These are phyloP conservation scores for Strix aluco DNA, from an alignment of 2,113 vertebrate species.

Conservation along the genomic window DNA sequence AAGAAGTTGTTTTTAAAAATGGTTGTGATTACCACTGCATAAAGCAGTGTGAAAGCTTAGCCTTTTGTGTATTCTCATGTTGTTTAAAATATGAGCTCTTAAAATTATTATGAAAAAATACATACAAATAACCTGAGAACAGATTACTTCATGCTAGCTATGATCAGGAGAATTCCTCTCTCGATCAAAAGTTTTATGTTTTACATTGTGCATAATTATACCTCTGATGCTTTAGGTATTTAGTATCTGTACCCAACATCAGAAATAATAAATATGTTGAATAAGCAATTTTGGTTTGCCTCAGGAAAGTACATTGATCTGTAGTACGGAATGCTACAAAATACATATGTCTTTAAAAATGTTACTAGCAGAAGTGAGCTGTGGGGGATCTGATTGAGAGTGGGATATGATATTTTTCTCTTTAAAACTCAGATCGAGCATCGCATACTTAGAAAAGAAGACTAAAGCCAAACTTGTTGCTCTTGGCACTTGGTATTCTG, in stretches of 20 bases:
- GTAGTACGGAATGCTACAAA: neutral
- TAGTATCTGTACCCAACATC: neutral
- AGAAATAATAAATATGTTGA: neutral
- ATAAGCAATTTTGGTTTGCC: neutral
- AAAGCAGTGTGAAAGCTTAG: neutral
- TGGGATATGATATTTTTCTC: neutral
- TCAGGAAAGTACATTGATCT: neutral
- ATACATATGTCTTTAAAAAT: neutral
- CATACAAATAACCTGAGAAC: neutral
- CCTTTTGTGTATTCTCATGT: neutral
- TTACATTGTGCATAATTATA: neutral
- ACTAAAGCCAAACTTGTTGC: neutral
- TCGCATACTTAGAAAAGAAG: neutral
- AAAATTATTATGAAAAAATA: neutral
- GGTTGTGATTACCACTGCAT: neutral
- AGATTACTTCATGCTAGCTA: neutral
- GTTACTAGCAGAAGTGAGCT: neutral
- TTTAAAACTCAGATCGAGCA: neutral
- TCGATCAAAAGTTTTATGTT: neutral
- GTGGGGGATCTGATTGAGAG: neutral
- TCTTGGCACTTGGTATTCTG: neutral
- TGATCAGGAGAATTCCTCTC: neutral
- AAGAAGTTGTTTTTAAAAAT: neutral
- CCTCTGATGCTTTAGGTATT: neutral
- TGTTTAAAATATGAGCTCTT: neutral